Evolutionary conservation across 2,797 vertebrate species (phyloP).

Genomic region (Arctocebus calabarensis): DNA sequence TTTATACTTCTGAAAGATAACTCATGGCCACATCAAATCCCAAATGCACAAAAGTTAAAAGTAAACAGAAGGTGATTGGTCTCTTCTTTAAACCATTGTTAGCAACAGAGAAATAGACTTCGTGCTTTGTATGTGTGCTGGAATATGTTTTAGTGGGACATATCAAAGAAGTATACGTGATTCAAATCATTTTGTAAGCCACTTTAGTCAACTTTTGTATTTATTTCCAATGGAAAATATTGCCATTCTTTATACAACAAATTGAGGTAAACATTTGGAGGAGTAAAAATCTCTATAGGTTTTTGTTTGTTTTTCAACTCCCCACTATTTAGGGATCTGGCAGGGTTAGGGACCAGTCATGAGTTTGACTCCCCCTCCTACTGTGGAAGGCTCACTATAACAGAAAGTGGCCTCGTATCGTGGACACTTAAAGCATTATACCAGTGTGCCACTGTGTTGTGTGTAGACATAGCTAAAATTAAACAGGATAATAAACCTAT

Average conservation of each 20-base stretch:
- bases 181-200: not conserved
- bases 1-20: slow-evolving; percentile 82
- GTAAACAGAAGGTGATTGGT: slow-evolving; percentile 77
- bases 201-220: not conserved
- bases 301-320: slow-evolving; percentile 56
- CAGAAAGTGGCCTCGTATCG: not conserved
- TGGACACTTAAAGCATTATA: not conserved
- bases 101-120: slow-evolving; percentile 13
- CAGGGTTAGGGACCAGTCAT: not conserved
- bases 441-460: not conserved
- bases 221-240: slow-evolving; percentile 33
- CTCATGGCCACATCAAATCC: slow-evolving; percentile 75
- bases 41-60: slow-evolving; percentile 74
- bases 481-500: not conserved
- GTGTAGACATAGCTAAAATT: not conserved
- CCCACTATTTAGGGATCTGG: not conserved
- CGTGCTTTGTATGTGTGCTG: not conserved
- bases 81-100: slow-evolving; percentile 64
- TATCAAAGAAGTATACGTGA: not conserved
- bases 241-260: not conserved
- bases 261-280: not conserved
- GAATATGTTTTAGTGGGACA: not conserved
- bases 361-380: not conserved
- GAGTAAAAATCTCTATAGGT: not conserved
- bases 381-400: not conserved